Base-by-base conservation (phyloP, 2,113 vertebrate genomes). In the Dendropsophus ebraccatus region DNA sequence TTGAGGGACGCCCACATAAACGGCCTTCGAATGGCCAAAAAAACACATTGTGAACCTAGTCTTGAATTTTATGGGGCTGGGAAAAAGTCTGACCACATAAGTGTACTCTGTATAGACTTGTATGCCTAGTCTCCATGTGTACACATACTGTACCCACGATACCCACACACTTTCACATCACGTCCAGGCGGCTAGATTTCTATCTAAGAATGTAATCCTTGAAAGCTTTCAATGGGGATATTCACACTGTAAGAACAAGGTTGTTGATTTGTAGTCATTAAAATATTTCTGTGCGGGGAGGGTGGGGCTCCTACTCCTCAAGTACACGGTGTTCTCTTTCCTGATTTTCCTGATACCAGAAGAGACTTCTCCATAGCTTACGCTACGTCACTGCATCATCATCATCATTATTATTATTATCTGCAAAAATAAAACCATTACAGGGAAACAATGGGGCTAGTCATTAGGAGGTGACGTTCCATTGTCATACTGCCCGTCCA, bases 201-300 rank as follows among this genome's bases (percentile, higher is more conserved):
- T 81, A 16, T 81, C 78, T 81, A 81, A 65, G 58, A 81, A 80
- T 62, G 14, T 60, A 80, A 60, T 80, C 37, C 78, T 81, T 81
- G 37, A 30, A 81, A 47, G 78, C 56, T 25, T 81, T 65, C 13
- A 62, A 47, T 47, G 19, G 14, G 37, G 12, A 81, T 62, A 65
- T 65, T 65, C 35, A 62, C 52, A 65, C 8, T 21, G 62, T 12
- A 23, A 2, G 9, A 69, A 35, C 25, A 30, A 32, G 47, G 80
- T 45, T 69, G 80, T 69, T 81, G 58, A 41, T 60, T 62, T 60
- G 77, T 35, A 62, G 32, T 19, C 56, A 80, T 17, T n/a, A 41
- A 80, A 80, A 80, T 72, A 56, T 25, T 83, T 73, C 49, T 83
- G 17, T 45, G 54, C 45, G 52, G 81, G 4, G 50, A 45, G 67